phyloP scores from a whole-genome alignment of 1,140 invertebrate species.

The Hyphantria cunea region DNA sequence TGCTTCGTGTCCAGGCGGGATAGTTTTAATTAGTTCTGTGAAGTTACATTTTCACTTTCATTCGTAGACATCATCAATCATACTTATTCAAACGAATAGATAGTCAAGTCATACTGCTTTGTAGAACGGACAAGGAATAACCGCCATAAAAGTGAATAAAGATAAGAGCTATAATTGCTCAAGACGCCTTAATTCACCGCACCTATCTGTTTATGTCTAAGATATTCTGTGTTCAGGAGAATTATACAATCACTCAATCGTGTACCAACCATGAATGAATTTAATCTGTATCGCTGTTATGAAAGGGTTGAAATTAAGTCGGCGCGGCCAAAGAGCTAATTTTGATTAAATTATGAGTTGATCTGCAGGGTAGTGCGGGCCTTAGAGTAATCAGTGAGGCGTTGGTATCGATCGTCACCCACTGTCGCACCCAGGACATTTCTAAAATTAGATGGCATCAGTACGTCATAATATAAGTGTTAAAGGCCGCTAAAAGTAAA shows the following conservation, averaged over 20 bases:
- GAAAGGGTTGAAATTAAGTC: constrained; percentile 6
- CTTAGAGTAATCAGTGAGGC: constrained; percentile 11
- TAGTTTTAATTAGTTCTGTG: background rate
- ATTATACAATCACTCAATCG: constrained; percentile 17
- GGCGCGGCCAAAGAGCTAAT: constrained; percentile 4
- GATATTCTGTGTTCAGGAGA: constrained; percentile 8
- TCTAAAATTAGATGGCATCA: too few relatives aligned
- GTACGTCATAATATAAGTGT: too few relatives aligned
- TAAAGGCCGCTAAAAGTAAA: too few relatives aligned
- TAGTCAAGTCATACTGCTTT: constrained; percentile 10
- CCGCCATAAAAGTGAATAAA: background rate
- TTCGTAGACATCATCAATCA: constrained; percentile 11
- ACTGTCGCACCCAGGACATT: background rate
- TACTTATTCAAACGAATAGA: constrained; percentile 9
- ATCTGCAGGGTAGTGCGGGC: background rate
- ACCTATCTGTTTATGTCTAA: constrained; percentile 19
- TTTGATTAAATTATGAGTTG: constrained; percentile 28
- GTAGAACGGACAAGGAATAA: constrained; percentile 2
- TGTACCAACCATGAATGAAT: background rate
- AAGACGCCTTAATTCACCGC: constrained; percentile 11
- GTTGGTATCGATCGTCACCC: background rate
- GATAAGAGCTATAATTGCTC: constrained; percentile 11
- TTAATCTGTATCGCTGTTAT: background rate
- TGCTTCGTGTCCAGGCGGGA: background rate
- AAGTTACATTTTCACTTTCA: background rate